Base-by-base conservation (phyloP, 1,140 invertebrate genomes). In the Halyomorpha halys region DNA sequence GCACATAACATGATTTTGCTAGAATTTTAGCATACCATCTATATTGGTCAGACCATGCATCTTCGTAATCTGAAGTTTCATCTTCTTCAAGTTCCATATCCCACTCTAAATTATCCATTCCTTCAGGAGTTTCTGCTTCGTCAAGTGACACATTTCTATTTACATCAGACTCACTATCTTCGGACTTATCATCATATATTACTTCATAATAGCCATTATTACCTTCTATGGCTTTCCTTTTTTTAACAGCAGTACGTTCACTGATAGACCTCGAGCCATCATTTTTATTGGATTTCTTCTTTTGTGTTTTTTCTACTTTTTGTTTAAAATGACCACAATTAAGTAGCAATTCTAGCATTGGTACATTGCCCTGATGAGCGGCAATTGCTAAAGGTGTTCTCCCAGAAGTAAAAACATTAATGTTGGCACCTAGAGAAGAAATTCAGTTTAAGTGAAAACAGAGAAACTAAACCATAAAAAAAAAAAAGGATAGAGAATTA, bases 21-120 rank as follows among this genome's bases (percentile, higher is more conserved):
- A 82, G 73, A 19, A 81, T 81, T 62, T 76, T 77, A 21, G 80
- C 80, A 72, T 81, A 82, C 71, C 69, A 73, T 18, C 68, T 64
- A 47, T 63, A 66, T 56, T 71, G 67, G 16, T 60, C 61, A 5
- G 68, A 69, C 69, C 68, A 72, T n/a, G 65, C 27, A 65, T 72
- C 70, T 47, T 71, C 70, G 44, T 68, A 54, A 19, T 69, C 67
- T 62, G 68, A 64, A 13, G 65, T 66, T 11, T 51, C 44, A 23
- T 45, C 18, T 25, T 47, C 44, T 21, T 72, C 72, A 16, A 81
- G 74, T 70, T 82, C 81, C 64, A 77, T 74, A 60, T 81, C 80
- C 81, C 81, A 82, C 68, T 82, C 79, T 2, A 82, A 70, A 21
- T 74, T 76, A 60, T 82, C 80, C 81, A 82, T 82, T 16, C 79